A percentile compares a stretch with the other conserved stretches of the same genome.
Evolutionary conservation across 2,888 invertebrate species (phyloP).

Genomic region (Cephus pulcher): DNA sequence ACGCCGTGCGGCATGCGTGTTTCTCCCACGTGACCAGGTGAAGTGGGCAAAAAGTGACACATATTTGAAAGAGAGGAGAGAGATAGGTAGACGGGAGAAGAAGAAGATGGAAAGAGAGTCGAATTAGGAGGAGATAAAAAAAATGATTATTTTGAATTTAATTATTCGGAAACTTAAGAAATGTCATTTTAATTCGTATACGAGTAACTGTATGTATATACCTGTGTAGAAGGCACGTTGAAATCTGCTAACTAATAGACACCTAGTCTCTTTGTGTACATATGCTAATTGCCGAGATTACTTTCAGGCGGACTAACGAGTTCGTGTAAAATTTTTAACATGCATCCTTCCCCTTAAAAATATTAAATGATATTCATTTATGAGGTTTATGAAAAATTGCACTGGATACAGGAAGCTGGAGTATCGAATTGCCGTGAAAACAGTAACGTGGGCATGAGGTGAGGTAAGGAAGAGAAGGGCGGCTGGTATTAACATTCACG

Average conservation of each 20-base stretch:
- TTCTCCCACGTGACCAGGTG: conserved; percentile 35
- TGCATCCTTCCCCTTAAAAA: background rate
- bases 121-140: background rate
- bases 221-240: too few species aligned
- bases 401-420: background rate
- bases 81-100: background rate
- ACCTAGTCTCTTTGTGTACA: background rate
- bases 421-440: background rate
- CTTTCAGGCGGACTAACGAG: background rate
- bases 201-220: background rate
- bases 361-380: background rate
- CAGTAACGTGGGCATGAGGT: background rate
- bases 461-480: background rate
- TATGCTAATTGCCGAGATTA: background rate
- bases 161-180: conserved; percentile 24
- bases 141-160: conserved; percentile 15
- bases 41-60: conserved; percentile 43
- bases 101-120: background rate
- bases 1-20: conserved; percentile 28
- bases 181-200: background rate
- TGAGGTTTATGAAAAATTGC: background rate
- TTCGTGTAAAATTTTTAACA: background rate
- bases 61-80: conserved; percentile 29
- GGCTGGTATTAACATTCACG: conserved; percentile 40
- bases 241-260: background rate